phyloP scores from a whole-genome alignment of 2,113 vertebrate genomes.

The Spea bombifrons region DNA sequence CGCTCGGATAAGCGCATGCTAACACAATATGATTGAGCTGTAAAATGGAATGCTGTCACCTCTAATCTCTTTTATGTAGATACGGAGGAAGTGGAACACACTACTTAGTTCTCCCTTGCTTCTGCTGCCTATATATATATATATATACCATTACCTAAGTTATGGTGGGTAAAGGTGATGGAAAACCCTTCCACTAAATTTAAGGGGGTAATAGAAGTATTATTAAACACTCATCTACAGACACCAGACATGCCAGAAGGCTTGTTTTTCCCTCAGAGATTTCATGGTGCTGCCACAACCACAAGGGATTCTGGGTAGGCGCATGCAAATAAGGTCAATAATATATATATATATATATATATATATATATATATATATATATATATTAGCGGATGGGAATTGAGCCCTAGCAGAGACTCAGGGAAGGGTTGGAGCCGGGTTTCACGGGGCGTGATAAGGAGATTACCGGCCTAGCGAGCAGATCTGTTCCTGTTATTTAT shows the following conservation, averaged over 20 bases:
- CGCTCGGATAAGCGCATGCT: conserved; percentile 92
- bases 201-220: no score
- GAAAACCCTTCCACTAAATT: no score
- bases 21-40: conserved; percentile 99
- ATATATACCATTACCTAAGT: no score
- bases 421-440: conserved; percentile 74
- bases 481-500: conserved; percentile 71
- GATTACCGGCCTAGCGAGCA: conserved; percentile 70
- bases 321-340: no score
- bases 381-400: conserved; percentile 67
- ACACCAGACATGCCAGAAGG: no score
- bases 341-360: conserved; percentile 52
- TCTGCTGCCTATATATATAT: background rate
- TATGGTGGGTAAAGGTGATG: no score
- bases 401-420: conserved; percentile 64
- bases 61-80: conserved; percentile 98
- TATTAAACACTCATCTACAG: no score
- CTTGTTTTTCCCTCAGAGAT: no score
- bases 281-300: no score
- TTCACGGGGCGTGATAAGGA: conserved; percentile 75
- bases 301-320: no score
- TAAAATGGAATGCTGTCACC: conserved; percentile 89
- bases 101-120: conserved; percentile 68
- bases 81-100: conserved; percentile 78
- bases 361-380: no score